Evolutionary conservation across 2,797 vertebrate genomes (phyloP).

Genomic region (Danio choprae): DNA sequence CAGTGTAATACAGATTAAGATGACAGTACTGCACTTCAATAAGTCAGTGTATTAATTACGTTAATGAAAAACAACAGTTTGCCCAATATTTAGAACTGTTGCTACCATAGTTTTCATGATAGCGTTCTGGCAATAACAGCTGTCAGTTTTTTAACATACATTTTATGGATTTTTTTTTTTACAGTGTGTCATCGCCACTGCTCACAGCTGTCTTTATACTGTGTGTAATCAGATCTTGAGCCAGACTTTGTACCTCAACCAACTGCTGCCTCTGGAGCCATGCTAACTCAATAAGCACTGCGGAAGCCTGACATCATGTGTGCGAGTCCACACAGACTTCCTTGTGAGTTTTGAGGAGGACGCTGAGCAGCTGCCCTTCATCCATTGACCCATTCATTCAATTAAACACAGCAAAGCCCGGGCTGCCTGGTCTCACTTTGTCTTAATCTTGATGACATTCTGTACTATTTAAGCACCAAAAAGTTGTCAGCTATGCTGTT

Average conservation of each 20-base stretch:
- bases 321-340: neutral
- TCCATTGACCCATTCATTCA: constrained; percentile 36
- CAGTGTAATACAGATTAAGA: too few relatives aligned
- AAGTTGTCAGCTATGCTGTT: neutral
- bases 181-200: neutral
- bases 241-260: constrained; percentile 38
- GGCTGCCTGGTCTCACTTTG: constrained; percentile 8
- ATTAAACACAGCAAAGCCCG: constrained; percentile 17
- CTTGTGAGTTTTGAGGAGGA: constrained; percentile 24
- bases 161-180: too few relatives aligned
- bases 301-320: constrained; percentile 25
- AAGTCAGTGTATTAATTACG: too few relatives aligned
- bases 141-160: too few relatives aligned
- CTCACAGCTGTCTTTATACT: constrained; percentile 22
- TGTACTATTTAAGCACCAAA: constrained; percentile 6
- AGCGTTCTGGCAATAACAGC: too few relatives aligned
- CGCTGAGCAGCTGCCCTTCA: constrained; percentile 42
- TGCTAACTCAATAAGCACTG: constrained; percentile 29
- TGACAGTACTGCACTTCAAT: too few relatives aligned
- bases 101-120: too few relatives aligned
- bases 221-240: constrained; percentile 49
- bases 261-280: constrained; percentile 39
- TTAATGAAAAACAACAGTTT: too few relatives aligned
- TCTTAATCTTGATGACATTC: constrained; percentile 19
- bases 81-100: too few relatives aligned